Evolutionary conservation across 2,888 invertebrate genomes (phyloP), one percentile per base, ranked within the genome.

Genomic region (Euspilapteryx auroguttella): DNA sequence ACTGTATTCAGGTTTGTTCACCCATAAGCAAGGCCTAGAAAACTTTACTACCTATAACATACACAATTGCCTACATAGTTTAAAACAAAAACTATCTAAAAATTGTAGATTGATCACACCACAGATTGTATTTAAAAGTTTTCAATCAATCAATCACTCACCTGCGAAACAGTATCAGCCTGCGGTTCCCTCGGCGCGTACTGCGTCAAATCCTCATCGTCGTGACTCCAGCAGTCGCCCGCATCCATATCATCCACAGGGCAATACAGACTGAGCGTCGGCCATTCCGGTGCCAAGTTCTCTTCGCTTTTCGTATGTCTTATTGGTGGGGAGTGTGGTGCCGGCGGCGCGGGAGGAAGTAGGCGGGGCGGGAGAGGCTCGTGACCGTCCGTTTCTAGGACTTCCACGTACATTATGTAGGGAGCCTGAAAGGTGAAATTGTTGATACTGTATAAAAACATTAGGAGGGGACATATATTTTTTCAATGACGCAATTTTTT

Each of bases 361-460:
- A 90, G 84, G 62, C 95, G 95, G n/a, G 88, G 82, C 24, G 95
- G 94, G 11, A 97, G 82, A 1, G 93, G 87, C 29, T 91, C 89
- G 36, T 89, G 88, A 1, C 75, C 75, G 4, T 71, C 73, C 2
- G 71, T 80, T 65, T 95, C 94, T 24, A 95, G 77, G 5, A 96
- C 95, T 76, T 99, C 99, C 32, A 98, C 91, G 69, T 98, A 99
- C 55, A 99, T 89, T 51, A 99, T 91, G 69, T 95, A 99, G 0
- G 99, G 99, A 27, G 98, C 96, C 73, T 73, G 57, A 36, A 35
- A 31, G 23, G 5, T n/a, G n/a, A n/a, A n/a, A n/a, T n/a, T n/a
- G n/a, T n/a, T n/a, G n/a, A n/a, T n/a, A n/a, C n/a, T n/a, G n/a
- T n/a, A n/a, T n/a, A n/a, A n/a, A n/a, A n/a, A n/a, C n/a, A n/a